Evolutionary conservation across 2,113 vertebrate genomes (phyloP).

Genomic region (Loxodonta africana): DNA sequence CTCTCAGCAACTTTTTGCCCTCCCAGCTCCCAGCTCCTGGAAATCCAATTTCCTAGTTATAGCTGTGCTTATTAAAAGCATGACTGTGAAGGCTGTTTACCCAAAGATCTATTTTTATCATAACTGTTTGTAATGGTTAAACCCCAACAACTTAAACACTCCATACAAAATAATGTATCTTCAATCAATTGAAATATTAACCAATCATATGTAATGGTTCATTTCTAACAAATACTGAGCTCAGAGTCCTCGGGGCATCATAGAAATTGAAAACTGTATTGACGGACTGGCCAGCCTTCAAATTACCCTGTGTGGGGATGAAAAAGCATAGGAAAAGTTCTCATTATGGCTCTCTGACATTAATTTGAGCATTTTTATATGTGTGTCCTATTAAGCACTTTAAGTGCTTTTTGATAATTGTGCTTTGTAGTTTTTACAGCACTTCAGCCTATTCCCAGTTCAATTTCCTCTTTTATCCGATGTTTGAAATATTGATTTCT

Average conservation of each 20-base stretch:
- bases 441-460: conserved; percentile 99
- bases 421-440: conserved; percentile 99
- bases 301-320: conserved; percentile 92
- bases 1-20: conserved; percentile 54
- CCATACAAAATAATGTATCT: conserved; percentile 91
- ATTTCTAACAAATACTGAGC: conserved; percentile 91
- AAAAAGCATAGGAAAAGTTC: conserved; percentile 93
- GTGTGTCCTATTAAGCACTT: conserved; percentile 99
- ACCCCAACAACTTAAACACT: conserved; percentile 88
- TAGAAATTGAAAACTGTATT: conserved; percentile 93
- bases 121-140: conserved; percentile 91
- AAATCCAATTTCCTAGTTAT: conserved; percentile 88
- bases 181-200: conserved; percentile 96
- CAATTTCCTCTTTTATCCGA: conserved; percentile 99
- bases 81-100: conserved; percentile 82
- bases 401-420: conserved; percentile 99
- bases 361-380: conserved; percentile 99
- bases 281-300: conserved; percentile 90
- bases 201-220: conserved; percentile 95
- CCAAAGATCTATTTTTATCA: conserved; percentile 89
- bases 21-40: conserved; percentile 62
- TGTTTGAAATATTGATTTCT: conserved; percentile 99
- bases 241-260: conserved; percentile 91
- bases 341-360: conserved; percentile 96
- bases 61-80: conserved; percentile 87